Conservation (phyloP, 2,113 vertebrate genomes). For the Addax nasomaculatus region DNA sequence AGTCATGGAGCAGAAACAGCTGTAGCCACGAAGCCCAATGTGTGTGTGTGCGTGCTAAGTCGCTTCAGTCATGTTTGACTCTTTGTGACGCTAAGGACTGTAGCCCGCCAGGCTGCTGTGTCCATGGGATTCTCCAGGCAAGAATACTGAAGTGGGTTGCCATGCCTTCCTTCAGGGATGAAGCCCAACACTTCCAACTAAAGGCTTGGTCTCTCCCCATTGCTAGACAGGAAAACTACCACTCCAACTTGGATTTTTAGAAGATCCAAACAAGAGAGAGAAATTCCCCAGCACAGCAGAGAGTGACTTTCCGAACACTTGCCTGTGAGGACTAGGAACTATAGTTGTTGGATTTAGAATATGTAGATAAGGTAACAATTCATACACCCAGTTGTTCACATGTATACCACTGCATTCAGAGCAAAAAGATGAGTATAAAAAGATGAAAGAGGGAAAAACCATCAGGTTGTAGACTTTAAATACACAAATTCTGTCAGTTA, state of each 20-base stretch:
- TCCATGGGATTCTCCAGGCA: background rate
- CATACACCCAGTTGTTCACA: background rate
- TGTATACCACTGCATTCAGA: background rate
- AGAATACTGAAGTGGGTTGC: background rate
- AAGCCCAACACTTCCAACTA: background rate
- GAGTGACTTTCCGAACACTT: background rate
- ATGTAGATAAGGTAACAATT: background rate
- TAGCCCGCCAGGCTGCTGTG: background rate
- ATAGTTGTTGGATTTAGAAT: background rate
- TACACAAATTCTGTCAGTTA: background rate
- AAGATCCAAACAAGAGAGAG: background rate
- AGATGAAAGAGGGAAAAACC: background rate
- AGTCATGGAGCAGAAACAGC: background rate
- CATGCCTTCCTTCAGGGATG: background rate
- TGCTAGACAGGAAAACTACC: background rate
- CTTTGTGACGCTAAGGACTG: background rate
- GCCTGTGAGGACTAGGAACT: background rate
- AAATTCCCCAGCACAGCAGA: background rate
- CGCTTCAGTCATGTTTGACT: background rate
- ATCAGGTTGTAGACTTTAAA: background rate
- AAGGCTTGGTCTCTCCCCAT: background rate
- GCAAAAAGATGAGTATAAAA: background rate
- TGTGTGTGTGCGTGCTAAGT: background rate
- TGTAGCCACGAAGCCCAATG: background rate
- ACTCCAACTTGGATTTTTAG: background rate